phyloP scores from a whole-genome alignment of 2,113 vertebrate species.

The Bostrychus sinensis region DNA sequence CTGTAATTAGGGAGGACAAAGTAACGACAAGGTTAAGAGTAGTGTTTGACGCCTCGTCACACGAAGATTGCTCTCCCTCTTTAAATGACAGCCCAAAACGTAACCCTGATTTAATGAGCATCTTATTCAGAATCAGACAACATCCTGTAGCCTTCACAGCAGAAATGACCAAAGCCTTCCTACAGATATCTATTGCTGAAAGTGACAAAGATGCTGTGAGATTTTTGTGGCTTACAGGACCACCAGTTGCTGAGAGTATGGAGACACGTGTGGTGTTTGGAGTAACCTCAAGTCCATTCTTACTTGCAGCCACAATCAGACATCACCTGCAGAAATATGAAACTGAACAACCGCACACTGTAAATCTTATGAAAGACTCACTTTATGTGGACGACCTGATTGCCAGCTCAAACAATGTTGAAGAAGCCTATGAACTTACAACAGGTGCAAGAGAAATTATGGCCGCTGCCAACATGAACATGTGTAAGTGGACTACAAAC shows the following conservation, averaged over 20 bases:
- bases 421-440: conserved; percentile 13
- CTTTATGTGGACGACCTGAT: conserved; percentile 41
- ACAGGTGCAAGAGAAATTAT: conserved; percentile 17
- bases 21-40: background rate
- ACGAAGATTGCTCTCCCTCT: conserved; percentile 24
- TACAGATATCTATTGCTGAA: conserved; percentile 27
- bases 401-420: background rate
- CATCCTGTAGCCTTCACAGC: conserved; percentile 27
- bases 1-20: background rate
- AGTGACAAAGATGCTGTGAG: conserved; percentile 32
- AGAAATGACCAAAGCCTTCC: conserved; percentile 6
- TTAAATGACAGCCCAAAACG: conserved; percentile 35
- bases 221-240: conserved; percentile 43
- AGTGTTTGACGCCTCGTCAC: conserved; percentile 42
- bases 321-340: conserved; percentile 12
- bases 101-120: conserved; percentile 26
- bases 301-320: conserved; percentile 19
- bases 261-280: too few species aligned
- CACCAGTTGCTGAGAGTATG: conserved; percentile 2
- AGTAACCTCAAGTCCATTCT: conserved; percentile 3
- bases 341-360: background rate
- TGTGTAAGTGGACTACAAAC: conserved; percentile 31
- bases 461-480: conserved; percentile 16
- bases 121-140: conserved; percentile 28
- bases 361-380: conserved; percentile 18